Conservation (phyloP, 2,797 vertebrate species). For the Hafferia zeledoni region DNA sequence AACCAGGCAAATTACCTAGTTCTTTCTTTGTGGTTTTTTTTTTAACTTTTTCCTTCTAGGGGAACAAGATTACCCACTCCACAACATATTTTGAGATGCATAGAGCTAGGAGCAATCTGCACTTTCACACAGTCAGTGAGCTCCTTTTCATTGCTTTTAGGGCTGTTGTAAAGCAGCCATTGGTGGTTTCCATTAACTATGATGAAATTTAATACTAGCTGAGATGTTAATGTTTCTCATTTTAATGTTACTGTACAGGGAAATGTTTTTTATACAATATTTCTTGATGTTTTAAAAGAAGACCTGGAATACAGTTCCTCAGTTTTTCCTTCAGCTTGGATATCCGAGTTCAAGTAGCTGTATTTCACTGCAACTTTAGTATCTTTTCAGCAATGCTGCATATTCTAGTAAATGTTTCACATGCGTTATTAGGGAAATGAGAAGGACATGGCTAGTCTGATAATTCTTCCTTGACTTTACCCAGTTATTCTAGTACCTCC, state of each 20-base stretch:
- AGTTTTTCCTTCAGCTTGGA: neutral
- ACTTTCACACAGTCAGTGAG: neutral
- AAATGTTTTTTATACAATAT: neutral
- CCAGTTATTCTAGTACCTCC: neutral
- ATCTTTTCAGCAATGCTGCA: neutral
- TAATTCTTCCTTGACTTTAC: neutral
- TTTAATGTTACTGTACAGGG: neutral
- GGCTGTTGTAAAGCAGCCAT: neutral
- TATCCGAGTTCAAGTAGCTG: neutral
- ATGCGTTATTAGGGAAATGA: neutral
- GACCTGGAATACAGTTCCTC: neutral
- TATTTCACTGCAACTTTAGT: neutral
- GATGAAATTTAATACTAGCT: neutral
- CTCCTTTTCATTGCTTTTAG: neutral
- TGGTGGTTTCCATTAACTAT: neutral
- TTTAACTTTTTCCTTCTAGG: neutral
- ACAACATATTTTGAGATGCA: neutral
- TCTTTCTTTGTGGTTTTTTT: neutral
- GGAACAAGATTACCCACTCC: neutral
- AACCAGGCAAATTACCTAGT: neutral
- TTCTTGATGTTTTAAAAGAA: slow-evolving; percentile 3
- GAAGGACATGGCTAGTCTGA: neutral
- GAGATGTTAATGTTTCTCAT: neutral
- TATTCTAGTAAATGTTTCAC: neutral
- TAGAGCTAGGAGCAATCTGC: neutral